Conservation (phyloP, 1,140 invertebrate genomes). For the Drosophila sp. region DNA sequence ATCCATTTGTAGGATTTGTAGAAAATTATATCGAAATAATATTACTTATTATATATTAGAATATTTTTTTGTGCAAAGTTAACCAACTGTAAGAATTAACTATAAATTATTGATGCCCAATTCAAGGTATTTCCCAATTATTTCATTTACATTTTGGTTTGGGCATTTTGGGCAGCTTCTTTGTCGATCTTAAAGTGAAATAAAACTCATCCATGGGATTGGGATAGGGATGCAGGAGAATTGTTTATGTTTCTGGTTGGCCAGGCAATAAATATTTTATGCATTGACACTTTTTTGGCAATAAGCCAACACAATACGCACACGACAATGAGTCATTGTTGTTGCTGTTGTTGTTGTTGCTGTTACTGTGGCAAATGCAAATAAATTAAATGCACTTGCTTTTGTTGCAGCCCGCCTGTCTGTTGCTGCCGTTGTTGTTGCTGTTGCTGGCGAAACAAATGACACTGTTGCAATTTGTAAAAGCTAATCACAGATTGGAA, state of each 20-base stretch:
- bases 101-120: neutral
- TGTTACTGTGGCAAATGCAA: conserved; percentile 40
- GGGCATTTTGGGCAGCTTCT: neutral
- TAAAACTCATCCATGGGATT: neutral
- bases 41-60: too few relatives aligned
- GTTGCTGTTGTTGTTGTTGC: conserved; percentile 26
- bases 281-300: conserved; percentile 61
- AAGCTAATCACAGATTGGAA: conserved; percentile 67
- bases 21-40: too few relatives aligned
- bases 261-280: conserved; percentile 61
- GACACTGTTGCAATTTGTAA: conserved; percentile 74
- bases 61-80: too few relatives aligned
- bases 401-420: conserved; percentile 28
- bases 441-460: conserved; percentile 54
- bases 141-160: neutral
- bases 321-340: conserved; percentile 57
- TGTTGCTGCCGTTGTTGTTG: conserved; percentile 34
- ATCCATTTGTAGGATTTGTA: too few relatives aligned
- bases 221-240: conserved; percentile 3
- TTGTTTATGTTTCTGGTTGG: conserved; percentile 37
- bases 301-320: conserved; percentile 60
- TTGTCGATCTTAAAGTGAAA: conserved; percentile 4
- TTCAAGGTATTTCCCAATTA: neutral
- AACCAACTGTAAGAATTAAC: too few relatives aligned
- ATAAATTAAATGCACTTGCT: conserved; percentile 71